These are phyloP conservation scores for Bostrychus sinensis DNA, from an alignment of 2,113 vertebrate species.

Conservation along the genomic window DNA sequence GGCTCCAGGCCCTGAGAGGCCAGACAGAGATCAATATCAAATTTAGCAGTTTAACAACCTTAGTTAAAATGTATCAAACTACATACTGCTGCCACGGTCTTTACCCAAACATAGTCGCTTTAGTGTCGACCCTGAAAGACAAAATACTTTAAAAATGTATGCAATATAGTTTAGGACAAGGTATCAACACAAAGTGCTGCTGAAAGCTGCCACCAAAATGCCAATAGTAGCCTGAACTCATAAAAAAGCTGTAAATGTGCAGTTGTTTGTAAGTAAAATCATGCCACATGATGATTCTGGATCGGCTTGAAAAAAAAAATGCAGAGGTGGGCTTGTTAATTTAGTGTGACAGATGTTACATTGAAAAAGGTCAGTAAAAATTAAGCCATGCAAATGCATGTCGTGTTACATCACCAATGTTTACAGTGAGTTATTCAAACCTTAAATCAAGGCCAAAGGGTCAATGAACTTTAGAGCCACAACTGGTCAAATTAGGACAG, in stretches of 20 bases:
- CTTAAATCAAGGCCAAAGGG: neutral
- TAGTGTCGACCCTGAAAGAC: conserved; percentile 89
- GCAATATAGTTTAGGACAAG: neutral
- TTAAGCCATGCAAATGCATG: conserved; percentile 3
- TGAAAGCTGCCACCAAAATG: conserved; percentile 16
- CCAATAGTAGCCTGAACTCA: conserved; percentile 25
- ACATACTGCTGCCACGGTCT: conserved; percentile 97
- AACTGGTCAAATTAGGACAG: neutral
- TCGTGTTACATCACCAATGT: neutral
- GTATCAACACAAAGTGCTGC: conserved; percentile 38
- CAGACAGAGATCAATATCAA: neutral
- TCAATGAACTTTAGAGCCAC: neutral
- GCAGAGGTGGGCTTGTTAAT: neutral
- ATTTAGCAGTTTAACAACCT: neutral
- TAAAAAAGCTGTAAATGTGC: conserved; percentile 7
- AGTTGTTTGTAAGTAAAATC: conserved; percentile 9
- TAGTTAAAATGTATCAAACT: conserved; percentile 58
- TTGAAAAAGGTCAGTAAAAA: neutral
- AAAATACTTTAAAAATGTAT: conserved; percentile 16
- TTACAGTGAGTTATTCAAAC: conserved; percentile 41
- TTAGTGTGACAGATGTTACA: conserved; percentile 4
- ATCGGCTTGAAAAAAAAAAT: neutral
- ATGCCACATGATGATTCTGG: conserved; percentile 36
- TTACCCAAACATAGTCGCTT: conserved; percentile 98
- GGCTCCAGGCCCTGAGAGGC: conserved; percentile 82